Percentiles rank a stretch among this genome's conserved stretches.
phyloP scores from a whole-genome alignment of 2,113 vertebrate species.

The Bubo scandiacus region DNA sequence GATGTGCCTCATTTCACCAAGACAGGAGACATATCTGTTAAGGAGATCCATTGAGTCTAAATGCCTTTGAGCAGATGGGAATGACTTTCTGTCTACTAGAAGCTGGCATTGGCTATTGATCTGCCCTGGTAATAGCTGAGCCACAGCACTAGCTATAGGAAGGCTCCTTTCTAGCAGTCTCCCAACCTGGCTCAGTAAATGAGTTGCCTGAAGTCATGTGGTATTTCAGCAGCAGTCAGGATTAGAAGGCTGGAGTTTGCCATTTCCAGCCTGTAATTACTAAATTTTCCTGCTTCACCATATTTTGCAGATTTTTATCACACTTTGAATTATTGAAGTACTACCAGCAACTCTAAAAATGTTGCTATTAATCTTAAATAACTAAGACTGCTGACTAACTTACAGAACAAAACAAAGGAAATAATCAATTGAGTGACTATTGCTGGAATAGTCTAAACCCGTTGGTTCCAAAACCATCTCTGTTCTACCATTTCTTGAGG shows the following conservation, averaged over 20 bases:
- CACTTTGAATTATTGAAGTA: background rate
- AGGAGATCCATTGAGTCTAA: background rate
- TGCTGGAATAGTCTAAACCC: background rate
- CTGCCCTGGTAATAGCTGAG: background rate
- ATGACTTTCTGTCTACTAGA: background rate
- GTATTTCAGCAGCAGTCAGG: background rate
- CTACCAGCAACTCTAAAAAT: background rate
- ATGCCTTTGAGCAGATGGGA: background rate
- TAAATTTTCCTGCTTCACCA: background rate
- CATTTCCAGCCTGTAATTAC: background rate
- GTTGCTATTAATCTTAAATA: background rate
- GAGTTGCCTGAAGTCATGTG: background rate
- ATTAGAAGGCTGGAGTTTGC: background rate
- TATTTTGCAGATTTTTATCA: background rate
- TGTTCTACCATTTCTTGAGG: background rate
- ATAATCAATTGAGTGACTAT: background rate
- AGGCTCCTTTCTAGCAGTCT: background rate
- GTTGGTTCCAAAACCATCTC: background rate
- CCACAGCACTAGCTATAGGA: background rate
- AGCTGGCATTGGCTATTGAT: background rate
- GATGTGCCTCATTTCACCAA: background rate
- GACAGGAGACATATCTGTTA: background rate
- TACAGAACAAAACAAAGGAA: background rate
- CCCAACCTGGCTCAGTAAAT: background rate
- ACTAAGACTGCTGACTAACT: background rate